Percentiles rank a stretch among this genome's conserved stretches.
phyloP scores from a whole-genome alignment of 2,797 vertebrate species.

The Lepus oiostolus region DNA sequence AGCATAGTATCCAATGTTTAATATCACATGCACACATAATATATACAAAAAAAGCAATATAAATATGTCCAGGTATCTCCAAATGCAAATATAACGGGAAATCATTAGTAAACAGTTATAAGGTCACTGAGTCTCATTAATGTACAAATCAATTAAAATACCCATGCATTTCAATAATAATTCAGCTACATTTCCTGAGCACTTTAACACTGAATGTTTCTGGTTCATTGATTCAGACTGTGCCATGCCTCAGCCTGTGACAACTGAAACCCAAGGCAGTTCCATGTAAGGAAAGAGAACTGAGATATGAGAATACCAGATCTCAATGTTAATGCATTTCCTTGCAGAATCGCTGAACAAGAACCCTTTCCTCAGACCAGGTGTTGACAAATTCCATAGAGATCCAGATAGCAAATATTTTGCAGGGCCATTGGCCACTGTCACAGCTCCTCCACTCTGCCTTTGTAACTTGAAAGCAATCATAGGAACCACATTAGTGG shows the following conservation, averaged over 20 bases:
- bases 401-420: not conserved
- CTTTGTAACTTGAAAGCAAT: not conserved
- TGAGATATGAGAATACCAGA: not conserved
- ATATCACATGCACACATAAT: not conserved
- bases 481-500: not conserved
- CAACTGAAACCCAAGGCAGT: not conserved
- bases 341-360: not conserved
- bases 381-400: conserved; percentile 14
- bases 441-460: not conserved
- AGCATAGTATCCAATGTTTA: not conserved
- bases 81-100: not conserved
- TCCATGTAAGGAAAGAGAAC: not conserved
- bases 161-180: conserved; percentile 20
- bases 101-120: conserved; percentile 20
- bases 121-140: not conserved
- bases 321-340: not conserved
- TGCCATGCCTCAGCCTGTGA: not conserved
- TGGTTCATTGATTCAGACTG: not conserved
- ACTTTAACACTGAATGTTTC: not conserved
- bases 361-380: not conserved
- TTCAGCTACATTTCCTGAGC: not conserved
- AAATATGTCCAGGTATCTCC: not conserved
- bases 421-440: not conserved
- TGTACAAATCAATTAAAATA: conserved; percentile 23
- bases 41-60: conserved; percentile 28